Conservation (phyloP, 2,888 invertebrate genomes). For the Synanthedon formicaeformis region DNA sequence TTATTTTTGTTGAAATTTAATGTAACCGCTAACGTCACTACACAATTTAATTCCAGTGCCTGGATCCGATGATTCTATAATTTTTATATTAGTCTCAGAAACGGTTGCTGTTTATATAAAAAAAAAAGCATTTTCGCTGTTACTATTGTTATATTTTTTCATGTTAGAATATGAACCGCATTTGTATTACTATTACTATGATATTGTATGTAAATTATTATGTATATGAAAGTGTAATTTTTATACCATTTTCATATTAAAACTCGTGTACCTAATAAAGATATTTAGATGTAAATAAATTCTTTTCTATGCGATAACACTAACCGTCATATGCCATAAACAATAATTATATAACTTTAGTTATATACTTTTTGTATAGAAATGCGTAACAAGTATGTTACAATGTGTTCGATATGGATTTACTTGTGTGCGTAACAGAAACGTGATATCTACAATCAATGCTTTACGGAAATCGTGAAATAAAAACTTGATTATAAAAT, state of each 20-base stretch:
- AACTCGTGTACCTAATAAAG: slow-evolving; percentile 66
- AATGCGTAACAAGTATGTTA: slow-evolving; percentile 47
- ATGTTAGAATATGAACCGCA: slow-evolving; percentile 55
- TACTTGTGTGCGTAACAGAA: slow-evolving; percentile 67
- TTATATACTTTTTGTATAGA: slow-evolving; percentile 53
- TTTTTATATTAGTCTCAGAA: slow-evolving; percentile 39
- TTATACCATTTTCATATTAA: slow-evolving; percentile 69
- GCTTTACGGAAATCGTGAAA: slow-evolving; percentile 68
- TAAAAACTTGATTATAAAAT: slow-evolving; percentile 59
- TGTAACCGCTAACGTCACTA: slow-evolving; percentile 28
- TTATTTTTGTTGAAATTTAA: slow-evolving; percentile 22
- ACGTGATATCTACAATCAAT: slow-evolving; percentile 70
- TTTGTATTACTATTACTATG: slow-evolving; percentile 65
- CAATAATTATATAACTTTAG: slow-evolving; percentile 23
- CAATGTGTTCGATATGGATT: slow-evolving; percentile 58
- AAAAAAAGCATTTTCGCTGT: slow-evolving; percentile 51
- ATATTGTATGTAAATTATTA: slow-evolving; percentile 49
- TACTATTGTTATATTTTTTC: slow-evolving; percentile 68
- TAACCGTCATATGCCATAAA: slow-evolving; percentile 61
- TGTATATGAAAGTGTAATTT: slow-evolving; percentile 68
- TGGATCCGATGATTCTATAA: slow-evolving; percentile 26
- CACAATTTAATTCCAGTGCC: slow-evolving; percentile 3
- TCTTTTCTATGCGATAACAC: slow-evolving; percentile 63
- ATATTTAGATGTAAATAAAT: slow-evolving; percentile 61
- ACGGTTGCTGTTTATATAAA: slow-evolving; percentile 51